These are phyloP conservation scores for Chiloscyllium punctatum DNA, from an alignment of 2,797 vertebrate species.

Conservation along the genomic window DNA sequence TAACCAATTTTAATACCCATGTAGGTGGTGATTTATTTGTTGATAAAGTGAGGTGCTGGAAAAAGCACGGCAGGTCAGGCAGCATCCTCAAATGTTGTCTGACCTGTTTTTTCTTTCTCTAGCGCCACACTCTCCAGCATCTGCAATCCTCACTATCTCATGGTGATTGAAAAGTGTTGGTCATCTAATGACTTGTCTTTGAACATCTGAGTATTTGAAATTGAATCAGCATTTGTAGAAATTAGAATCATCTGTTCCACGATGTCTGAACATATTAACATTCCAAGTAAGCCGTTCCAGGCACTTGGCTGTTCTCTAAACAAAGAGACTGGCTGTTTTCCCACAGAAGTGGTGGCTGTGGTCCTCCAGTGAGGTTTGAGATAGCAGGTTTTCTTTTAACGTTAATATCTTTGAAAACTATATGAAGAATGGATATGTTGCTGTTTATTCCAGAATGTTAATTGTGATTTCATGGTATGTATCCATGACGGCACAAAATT, in stretches of 20 bases:
- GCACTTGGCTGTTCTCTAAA: neutral
- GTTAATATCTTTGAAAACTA: neutral
- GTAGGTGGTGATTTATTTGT: neutral
- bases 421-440: neutral
- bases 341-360: no score
- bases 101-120: no score
- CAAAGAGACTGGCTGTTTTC: neutral
- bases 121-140: no score
- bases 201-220: neutral
- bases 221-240: neutral
- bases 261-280: neutral
- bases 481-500: neutral
- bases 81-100: no score
- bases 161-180: neutral
- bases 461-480: neutral
- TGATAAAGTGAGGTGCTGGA: no score
- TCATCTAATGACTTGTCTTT: neutral
- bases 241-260: neutral
- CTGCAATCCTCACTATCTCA: no score
- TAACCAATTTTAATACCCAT: neutral
- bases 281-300: neutral
- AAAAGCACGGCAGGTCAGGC: no score
- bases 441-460: neutral
- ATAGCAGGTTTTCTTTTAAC: neutral
- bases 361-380: neutral